phyloP scores from a whole-genome alignment of 2,113 vertebrate genomes.

The Origma solitaria region DNA sequence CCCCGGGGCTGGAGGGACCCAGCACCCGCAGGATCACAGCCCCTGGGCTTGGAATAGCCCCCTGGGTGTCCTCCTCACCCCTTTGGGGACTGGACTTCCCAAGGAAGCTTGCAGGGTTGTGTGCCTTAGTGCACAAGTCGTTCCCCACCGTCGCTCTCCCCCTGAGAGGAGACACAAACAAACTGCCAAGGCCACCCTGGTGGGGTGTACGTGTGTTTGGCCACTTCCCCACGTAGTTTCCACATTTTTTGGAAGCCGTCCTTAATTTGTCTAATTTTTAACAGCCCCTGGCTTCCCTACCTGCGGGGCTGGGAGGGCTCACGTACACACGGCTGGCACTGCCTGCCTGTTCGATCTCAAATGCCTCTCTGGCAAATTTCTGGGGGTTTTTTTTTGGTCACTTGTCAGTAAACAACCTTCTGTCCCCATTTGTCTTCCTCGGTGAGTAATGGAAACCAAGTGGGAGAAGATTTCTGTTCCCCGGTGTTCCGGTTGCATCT shows the following conservation, averaged over 20 bases:
- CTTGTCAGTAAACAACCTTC: background rate
- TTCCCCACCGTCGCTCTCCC: background rate
- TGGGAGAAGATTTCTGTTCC: background rate
- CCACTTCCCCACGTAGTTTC: background rate
- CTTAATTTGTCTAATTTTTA: conserved; percentile 52
- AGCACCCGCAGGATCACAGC: background rate
- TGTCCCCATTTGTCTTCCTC: background rate
- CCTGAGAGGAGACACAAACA: background rate
- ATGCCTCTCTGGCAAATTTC: background rate
- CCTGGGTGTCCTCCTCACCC: background rate
- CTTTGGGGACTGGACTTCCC: background rate
- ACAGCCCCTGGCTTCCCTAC: background rate
- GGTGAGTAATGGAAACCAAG: background rate
- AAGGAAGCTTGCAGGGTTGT: background rate
- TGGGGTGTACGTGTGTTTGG: background rate
- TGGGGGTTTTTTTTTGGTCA: background rate
- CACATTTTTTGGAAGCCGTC: background rate
- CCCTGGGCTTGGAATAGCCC: background rate
- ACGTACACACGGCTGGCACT: background rate
- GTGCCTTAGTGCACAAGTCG: background rate
- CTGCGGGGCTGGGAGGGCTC: background rate
- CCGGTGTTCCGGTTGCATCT: background rate
- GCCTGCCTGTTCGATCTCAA: background rate
- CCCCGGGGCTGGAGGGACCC: background rate
- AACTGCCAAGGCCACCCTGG: background rate